Percentiles rank a stretch among this genome's conserved stretches.
Evolutionary conservation across 2,797 vertebrate genomes (phyloP).

Genomic region (Diglossa cyanea): DNA sequence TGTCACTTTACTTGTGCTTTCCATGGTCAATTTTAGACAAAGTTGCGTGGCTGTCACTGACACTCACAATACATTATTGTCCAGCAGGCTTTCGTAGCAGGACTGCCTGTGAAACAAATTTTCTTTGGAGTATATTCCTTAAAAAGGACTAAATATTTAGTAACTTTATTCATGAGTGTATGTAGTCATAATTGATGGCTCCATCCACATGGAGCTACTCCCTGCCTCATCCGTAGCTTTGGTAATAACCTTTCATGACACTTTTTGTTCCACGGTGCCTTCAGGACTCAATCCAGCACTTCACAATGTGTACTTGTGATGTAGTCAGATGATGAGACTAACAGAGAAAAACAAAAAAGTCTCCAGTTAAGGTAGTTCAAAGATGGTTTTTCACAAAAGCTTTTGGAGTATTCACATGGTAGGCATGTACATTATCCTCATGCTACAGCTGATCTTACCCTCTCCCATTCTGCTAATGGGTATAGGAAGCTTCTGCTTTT

Average conservation of each 20-base stretch:
- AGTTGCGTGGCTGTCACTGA: background rate
- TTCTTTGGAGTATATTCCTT: background rate
- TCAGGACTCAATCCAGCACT: background rate
- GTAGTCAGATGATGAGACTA: background rate
- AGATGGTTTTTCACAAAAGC: background rate
- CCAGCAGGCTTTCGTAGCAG: background rate
- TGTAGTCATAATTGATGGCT: background rate
- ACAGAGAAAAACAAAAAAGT: background rate
- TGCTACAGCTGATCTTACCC: background rate
- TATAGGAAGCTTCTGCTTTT: background rate
- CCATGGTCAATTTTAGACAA: background rate
- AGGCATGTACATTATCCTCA: background rate
- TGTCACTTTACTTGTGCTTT: background rate
- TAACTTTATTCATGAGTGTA: background rate
- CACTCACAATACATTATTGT: background rate
- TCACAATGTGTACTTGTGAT: background rate
- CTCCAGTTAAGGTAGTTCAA: background rate
- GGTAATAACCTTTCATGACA: background rate
- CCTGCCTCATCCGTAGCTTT: background rate
- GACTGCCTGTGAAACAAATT: background rate
- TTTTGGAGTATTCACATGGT: background rate
- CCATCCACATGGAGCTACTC: background rate
- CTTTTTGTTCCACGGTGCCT: background rate
- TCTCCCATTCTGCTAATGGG: background rate
- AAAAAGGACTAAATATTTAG: background rate